phyloP scores from a whole-genome alignment of 2,797 vertebrate genomes.

The Schizothorax lantsangensis region DNA sequence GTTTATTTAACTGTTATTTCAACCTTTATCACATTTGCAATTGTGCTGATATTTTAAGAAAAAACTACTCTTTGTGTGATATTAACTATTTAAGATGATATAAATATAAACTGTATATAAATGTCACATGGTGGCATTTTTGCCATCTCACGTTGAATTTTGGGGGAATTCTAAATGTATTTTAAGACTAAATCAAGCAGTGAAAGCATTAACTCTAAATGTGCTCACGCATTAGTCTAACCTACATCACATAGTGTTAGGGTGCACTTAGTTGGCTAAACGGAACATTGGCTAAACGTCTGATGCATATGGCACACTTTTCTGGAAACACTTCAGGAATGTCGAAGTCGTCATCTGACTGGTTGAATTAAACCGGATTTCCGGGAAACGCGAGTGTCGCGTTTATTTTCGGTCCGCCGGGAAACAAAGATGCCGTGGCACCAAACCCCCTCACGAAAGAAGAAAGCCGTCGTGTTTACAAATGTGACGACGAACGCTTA shows the following conservation, averaged over 20 bases:
- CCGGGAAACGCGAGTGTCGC: no score
- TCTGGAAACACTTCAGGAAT: no score
- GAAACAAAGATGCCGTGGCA: no score
- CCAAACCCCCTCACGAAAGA: no score
- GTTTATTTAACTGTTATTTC: neutral
- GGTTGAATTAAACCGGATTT: no score
- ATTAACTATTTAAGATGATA: neutral
- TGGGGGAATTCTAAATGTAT: neutral
- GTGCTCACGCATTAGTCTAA: neutral
- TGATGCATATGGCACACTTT: no score
- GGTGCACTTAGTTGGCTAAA: neutral
- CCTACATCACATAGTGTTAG: neutral
- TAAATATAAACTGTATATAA: neutral
- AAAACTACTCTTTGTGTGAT: neutral
- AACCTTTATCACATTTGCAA: neutral
- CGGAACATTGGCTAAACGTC: no score
- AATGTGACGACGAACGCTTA: no score
- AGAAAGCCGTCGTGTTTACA: no score
- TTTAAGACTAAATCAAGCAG: neutral
- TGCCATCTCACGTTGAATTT: neutral
- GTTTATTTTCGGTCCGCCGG: no score
- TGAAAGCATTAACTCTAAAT: neutral
- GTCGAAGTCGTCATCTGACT: no score
- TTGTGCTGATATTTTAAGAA: neutral
- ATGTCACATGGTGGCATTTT: neutral